A percentile compares a stretch with the other conserved stretches of the same genome.
Evolutionary conservation across 37 sponge, comb jelly and placozoan genomes (phyloP).

Genomic region (Sycon ciliatum): DNA sequence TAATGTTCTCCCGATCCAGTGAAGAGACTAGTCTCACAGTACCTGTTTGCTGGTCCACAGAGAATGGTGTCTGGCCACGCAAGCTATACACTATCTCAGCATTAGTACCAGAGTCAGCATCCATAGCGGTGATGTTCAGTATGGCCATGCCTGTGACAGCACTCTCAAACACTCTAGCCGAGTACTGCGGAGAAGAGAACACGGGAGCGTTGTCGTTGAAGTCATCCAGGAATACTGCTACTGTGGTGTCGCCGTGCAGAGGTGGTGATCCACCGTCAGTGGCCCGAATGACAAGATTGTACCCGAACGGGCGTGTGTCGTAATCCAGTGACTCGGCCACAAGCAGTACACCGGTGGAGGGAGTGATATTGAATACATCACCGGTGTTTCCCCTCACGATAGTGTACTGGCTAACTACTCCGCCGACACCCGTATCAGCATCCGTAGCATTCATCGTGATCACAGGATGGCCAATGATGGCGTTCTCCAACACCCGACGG

Average conservation of each 20-base stretch:
- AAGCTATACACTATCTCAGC: too few species aligned
- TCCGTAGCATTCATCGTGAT: slow-evolving; percentile 58
- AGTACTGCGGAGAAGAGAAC: too few species aligned
- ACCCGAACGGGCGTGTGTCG: slow-evolving; percentile 16
- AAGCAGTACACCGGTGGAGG: slow-evolving; percentile 30
- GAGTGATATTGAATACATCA: slow-evolving; percentile 23
- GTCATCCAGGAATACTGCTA: too few species aligned
- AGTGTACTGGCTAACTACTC: too few species aligned
- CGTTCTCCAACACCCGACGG: slow-evolving; percentile 22
- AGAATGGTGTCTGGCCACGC: too few species aligned
- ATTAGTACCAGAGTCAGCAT: slow-evolving; percentile 36
- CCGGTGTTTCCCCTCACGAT: slow-evolving; percentile 26
- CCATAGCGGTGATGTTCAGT: slow-evolving; percentile 31
- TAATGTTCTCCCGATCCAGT: too few species aligned
- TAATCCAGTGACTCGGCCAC: slow-evolving; percentile 31
- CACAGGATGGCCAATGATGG: slow-evolving; percentile 35
- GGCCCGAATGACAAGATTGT: slow-evolving; percentile 41
- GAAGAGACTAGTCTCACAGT: too few species aligned
- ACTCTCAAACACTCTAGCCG: slow-evolving; percentile 42
- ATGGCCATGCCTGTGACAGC: slow-evolving; percentile 1
- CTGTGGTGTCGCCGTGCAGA: too few species aligned
- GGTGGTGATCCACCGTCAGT: slow-evolving; percentile 34
- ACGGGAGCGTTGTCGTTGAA: slow-evolving; percentile 43
- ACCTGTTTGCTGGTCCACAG: too few species aligned
- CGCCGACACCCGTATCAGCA: slow-evolving; percentile 44